Percentiles rank a stretch among this genome's conserved stretches.
These are phyloP conservation scores for Rhinoraja longicauda DNA, from an alignment of 2,797 vertebrate genomes.

Conservation along the genomic window DNA sequence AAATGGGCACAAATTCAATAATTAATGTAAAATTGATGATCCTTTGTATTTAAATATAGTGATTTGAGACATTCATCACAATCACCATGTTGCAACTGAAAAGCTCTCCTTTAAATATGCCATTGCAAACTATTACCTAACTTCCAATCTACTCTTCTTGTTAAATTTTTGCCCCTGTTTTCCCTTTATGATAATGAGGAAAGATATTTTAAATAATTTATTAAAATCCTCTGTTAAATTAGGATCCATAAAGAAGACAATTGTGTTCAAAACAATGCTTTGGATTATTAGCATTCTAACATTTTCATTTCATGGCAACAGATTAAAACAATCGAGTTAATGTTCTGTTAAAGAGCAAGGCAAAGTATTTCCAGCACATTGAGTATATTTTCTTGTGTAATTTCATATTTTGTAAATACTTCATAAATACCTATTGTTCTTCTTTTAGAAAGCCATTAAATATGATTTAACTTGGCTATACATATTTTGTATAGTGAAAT, in stretches of 20 bases:
- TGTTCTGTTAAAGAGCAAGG: not conserved
- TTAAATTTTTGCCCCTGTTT: too few relatives aligned
- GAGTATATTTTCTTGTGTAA: not conserved
- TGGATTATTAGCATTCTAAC: not conserved
- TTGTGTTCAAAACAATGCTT: not conserved
- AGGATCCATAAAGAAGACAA: not conserved
- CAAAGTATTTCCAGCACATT: not conserved
- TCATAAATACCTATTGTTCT: not conserved
- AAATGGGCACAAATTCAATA: too few relatives aligned
- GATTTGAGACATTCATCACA: too few relatives aligned
- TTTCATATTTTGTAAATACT: not conserved
- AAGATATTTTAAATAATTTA: not conserved
- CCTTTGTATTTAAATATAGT: too few relatives aligned
- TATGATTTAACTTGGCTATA: not conserved
- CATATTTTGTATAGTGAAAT: not conserved
- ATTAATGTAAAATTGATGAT: too few relatives aligned
- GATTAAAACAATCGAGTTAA: not conserved
- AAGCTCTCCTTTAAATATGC: too few relatives aligned
- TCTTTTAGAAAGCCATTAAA: constrained; percentile 7
- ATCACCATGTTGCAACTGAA: too few relatives aligned
- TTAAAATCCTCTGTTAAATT: not conserved
- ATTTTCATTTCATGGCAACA: not conserved
- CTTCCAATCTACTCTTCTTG: too few relatives aligned
- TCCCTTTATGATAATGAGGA: not conserved
- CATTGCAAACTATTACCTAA: too few relatives aligned